Evolutionary conservation across 2,888 invertebrate species (phyloP), one percentile per base, ranked within the genome.

Genomic region (Clitarchus hookeri): DNA sequence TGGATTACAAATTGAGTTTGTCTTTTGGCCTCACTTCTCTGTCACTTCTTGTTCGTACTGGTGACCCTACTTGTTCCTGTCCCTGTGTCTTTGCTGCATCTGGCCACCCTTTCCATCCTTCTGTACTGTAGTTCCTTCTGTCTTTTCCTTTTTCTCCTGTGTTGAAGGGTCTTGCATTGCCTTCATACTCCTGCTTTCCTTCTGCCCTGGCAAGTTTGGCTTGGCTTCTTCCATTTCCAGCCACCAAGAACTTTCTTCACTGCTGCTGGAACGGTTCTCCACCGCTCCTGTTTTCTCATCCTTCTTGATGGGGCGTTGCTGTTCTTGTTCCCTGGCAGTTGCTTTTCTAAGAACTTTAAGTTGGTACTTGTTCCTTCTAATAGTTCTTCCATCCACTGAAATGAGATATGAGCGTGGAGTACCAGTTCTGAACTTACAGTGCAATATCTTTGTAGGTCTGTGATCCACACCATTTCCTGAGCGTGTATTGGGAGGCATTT

Each of bases 41-140:
- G 8, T 48, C 48, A 48, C 48, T 48, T 48, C 48, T 48, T 48
- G 48, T 48, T 12, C 48, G 48, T 12, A 48, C 48, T 9, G 6
- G 48, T 48, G 48, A 48, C 48, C 48, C 12, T 48, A 48, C n/a
- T n/a, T n/a, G n/a, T n/a, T n/a, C n/a, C n/a, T n/a, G n/a, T n/a
- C n/a, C n/a, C n/a, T n/a, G n/a, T 85, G 11, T 65, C 65, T 65
- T 19, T 65, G 4, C 65, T 65, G 65, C 65, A 23, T 65, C 19
- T 65, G 65, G 44, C 65, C 65, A 65, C 65, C 65, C 16, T 65
- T 65, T 65, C 65, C 65, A 65, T 65, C 65, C 65, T 65, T 65
- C 65, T 65, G 65, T 65, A 8, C 48, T 65, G 48, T 23, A 8
- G 19, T 23, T 23, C 16, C 65, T 65, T 65, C 65, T 65, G 23